These are phyloP conservation scores for Enteromius thamalakanensis DNA, from an alignment of 2,797 vertebrate genomes.

Conservation along the genomic window DNA sequence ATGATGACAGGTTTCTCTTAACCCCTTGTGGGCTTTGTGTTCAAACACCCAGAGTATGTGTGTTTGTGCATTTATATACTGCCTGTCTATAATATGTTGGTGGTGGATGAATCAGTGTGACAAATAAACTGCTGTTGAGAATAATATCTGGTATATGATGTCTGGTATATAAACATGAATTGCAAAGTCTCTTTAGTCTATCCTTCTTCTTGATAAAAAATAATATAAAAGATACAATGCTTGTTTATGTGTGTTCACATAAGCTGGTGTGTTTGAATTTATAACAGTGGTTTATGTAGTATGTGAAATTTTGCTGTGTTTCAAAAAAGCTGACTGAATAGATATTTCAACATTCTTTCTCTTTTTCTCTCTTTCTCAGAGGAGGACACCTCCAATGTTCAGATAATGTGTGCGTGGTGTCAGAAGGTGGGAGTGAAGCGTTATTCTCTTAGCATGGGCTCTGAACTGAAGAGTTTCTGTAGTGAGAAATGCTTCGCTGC, in stretches of 20 bases:
- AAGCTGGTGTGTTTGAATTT: background rate
- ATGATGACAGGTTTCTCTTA: conserved; percentile 43
- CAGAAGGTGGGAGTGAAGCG: conserved; percentile 99
- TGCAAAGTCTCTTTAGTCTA: background rate
- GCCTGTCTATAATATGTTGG: background rate
- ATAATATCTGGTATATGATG: background rate
- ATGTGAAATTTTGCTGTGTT: background rate
- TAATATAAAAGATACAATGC: background rate
- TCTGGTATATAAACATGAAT: background rate
- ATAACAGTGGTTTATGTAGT: background rate
- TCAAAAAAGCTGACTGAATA: background rate
- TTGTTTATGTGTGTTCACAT: background rate
- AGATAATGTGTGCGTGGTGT: conserved; percentile 99
- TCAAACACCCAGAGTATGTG: background rate
- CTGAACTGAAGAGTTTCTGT: conserved; percentile 99
- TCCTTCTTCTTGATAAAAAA: background rate
- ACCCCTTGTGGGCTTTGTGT: background rate
- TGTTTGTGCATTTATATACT: background rate
- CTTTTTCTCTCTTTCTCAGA: conserved; percentile 72
- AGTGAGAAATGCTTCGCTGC: conserved; percentile 99
- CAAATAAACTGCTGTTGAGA: background rate
- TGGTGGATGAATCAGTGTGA: background rate
- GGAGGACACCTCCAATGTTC: conserved; percentile 94
- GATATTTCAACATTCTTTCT: background rate
- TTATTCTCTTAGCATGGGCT: conserved; percentile 99